Percentiles rank a stretch among this genome's conserved stretches.
These are phyloP conservation scores for Holacanthella duospinosa DNA, from an alignment of 2,888 invertebrate genomes.

Conservation along the genomic window DNA sequence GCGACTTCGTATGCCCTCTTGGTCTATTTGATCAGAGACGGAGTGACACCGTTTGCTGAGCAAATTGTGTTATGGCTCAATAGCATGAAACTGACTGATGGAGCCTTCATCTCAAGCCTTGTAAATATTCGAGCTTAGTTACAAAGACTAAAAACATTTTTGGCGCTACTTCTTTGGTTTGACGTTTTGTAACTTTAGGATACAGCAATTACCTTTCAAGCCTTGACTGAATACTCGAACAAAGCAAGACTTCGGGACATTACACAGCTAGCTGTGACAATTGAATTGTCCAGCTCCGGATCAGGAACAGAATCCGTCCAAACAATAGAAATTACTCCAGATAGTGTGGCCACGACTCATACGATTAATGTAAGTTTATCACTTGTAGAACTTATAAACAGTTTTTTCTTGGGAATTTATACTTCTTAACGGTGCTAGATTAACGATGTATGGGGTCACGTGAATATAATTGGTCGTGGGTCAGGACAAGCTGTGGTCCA, in stretches of 20 bases:
- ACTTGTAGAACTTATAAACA: not conserved
- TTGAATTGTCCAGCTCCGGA: constrained; percentile 41
- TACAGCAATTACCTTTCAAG: constrained; percentile 46
- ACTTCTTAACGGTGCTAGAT: constrained; percentile 39
- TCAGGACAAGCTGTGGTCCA: constrained; percentile 48
- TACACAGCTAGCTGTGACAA: constrained; percentile 41
- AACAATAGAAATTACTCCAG: constrained; percentile 38
- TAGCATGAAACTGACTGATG: constrained; percentile 42
- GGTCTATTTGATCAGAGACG: constrained; percentile 43
- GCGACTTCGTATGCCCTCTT: constrained; percentile 48
- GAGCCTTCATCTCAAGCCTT: constrained; percentile 43
- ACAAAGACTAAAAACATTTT: not conserved
- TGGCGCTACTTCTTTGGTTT: not conserved
- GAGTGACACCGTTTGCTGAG: constrained; percentile 41
- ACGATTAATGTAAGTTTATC: constrained; percentile 36
- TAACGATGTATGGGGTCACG: constrained; percentile 45
- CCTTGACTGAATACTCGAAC: constrained; percentile 45
- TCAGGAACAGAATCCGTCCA: constrained; percentile 32
- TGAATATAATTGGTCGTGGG: constrained; percentile 46
- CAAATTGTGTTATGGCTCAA: constrained; percentile 44
- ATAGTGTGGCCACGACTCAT: constrained; percentile 35
- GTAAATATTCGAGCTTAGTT: constrained; percentile 36
- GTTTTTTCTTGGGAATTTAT: not conserved
- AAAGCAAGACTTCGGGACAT: constrained; percentile 43
- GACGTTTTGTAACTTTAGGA: no score